Conservation (phyloP, 2,888 invertebrate species). For the Steromphala cineraria region DNA sequence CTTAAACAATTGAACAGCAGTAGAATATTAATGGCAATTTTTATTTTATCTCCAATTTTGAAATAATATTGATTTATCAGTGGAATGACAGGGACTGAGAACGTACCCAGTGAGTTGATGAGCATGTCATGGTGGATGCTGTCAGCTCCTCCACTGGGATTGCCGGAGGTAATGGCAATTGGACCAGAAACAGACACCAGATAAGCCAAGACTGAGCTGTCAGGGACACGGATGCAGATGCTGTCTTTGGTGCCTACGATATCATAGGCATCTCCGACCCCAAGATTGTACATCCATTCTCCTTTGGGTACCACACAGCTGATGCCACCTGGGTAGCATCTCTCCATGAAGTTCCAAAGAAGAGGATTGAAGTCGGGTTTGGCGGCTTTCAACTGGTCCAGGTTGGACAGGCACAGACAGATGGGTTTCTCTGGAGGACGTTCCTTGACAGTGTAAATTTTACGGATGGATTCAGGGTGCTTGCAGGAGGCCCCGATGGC, state of each 20-base stretch:
- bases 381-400: slow-evolving; percentile 52
- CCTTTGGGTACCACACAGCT: slow-evolving; percentile 58
- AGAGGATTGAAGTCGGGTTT: slow-evolving; percentile 49
- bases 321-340: slow-evolving; percentile 57
- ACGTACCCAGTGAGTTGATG: slow-evolving; percentile 38
- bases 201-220: slow-evolving; percentile 49
- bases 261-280: slow-evolving; percentile 41
- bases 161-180: slow-evolving; percentile 43
- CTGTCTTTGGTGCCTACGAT: slow-evolving; percentile 50
- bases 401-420: slow-evolving; percentile 55
- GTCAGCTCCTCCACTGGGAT: slow-evolving; percentile 44
- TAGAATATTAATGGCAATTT: too few species aligned
- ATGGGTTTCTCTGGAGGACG: slow-evolving; percentile 57
- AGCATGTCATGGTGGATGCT: slow-evolving; percentile 36
- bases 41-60: too few species aligned
- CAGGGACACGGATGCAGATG: slow-evolving; percentile 56
- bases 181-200: slow-evolving; percentile 40
- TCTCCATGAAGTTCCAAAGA: slow-evolving; percentile 54
- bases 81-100: neutral
- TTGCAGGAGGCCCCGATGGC: slow-evolving; percentile 56
- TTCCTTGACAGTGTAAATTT: slow-evolving; percentile 54
- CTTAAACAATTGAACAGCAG: too few species aligned
- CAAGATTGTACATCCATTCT: slow-evolving; percentile 48
- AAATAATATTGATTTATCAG: too few species aligned
- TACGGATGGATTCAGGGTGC: slow-evolving; percentile 49